Evolutionary conservation across 2,888 invertebrate genomes (phyloP).

Genomic region (Pristionchus fissidentatus): DNA sequence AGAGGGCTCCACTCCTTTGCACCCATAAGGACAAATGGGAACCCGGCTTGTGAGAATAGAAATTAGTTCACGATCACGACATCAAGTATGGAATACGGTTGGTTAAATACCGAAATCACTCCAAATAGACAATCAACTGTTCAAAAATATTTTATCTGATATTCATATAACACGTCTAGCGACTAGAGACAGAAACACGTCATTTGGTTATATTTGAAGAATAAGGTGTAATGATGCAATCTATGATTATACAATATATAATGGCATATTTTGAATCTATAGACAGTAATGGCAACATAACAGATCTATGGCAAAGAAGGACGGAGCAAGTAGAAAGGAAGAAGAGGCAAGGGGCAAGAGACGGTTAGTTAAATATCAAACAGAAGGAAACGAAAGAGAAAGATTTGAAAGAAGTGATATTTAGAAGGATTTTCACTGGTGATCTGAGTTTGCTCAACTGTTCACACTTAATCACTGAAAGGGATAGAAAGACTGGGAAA

Average conservation of each 20-base stretch:
- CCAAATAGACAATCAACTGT: not conserved
- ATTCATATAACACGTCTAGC: not conserved
- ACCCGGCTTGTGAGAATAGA: not conserved
- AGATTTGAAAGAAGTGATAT: not conserved
- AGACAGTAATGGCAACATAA: not conserved
- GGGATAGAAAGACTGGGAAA: not conserved
- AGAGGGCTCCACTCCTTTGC: no score
- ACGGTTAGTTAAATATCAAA: not conserved
- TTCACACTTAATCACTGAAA: constrained; percentile 8
- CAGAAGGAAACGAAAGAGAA: not conserved
- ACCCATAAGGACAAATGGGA: no score
- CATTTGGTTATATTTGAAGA: not conserved
- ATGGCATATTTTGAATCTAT: not conserved
- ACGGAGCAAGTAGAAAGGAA: not conserved
- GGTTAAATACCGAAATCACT: not conserved
- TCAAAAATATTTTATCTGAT: not conserved
- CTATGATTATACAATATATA: not conserved
- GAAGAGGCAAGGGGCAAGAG: not conserved
- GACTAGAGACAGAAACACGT: constrained; percentile 1
- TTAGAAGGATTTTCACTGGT: not conserved
- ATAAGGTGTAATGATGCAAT: not conserved
- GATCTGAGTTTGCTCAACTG: constrained; percentile 24
- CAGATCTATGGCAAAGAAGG: not conserved
- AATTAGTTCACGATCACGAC: not conserved
- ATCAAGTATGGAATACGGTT: not conserved